phyloP scores from a whole-genome alignment of 2,113 vertebrate genomes.

The Acrocephalus kingi region DNA sequence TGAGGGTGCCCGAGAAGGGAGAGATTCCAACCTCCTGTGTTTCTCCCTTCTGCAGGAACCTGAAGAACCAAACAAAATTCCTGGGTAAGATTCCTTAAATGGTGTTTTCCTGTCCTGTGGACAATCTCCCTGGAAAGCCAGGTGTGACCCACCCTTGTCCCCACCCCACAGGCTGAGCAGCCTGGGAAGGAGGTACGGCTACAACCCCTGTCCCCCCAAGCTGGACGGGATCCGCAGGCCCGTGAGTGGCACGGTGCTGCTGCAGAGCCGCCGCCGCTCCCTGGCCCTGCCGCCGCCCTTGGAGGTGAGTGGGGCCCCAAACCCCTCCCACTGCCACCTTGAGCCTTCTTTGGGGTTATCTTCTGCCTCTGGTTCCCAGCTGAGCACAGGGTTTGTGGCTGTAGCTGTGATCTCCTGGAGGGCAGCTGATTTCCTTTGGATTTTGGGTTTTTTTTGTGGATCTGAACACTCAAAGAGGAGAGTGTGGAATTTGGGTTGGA shows the following conservation, averaged over 20 bases:
- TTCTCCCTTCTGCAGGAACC: conserved; percentile 73
- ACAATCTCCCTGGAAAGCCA: accelerated
- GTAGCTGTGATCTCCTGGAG: neutral
- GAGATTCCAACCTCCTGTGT: neutral
- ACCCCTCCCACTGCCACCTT: accelerated
- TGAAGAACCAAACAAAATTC: conserved; percentile 66
- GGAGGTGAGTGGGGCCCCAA: conserved; percentile 42
- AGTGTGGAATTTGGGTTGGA: accelerated
- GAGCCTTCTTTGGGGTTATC: accelerated
- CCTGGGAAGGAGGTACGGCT: conserved; percentile 58
- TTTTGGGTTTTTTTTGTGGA: accelerated
- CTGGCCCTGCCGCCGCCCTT: neutral
- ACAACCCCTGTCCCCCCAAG: conserved; percentile 72
- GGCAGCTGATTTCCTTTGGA: accelerated
- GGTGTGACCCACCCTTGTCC: accelerated
- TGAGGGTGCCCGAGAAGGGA: accelerated
- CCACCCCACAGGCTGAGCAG: conserved; percentile 20
- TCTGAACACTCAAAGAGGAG: too few species aligned
- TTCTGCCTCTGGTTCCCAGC: accelerated
- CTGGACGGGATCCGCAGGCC: conserved; percentile 70
- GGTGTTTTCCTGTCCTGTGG: accelerated
- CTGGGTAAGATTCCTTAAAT: conserved; percentile 55
- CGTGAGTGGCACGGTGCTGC: conserved; percentile 56
- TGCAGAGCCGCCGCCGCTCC: conserved; percentile 62
- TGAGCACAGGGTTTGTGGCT: neutral